Evolutionary conservation across 37 sponge, comb jelly and placozoan genomes (phyloP), one percentile per base, ranked within the genome.

Genomic region (Chondrilla cf. caribensis): DNA sequence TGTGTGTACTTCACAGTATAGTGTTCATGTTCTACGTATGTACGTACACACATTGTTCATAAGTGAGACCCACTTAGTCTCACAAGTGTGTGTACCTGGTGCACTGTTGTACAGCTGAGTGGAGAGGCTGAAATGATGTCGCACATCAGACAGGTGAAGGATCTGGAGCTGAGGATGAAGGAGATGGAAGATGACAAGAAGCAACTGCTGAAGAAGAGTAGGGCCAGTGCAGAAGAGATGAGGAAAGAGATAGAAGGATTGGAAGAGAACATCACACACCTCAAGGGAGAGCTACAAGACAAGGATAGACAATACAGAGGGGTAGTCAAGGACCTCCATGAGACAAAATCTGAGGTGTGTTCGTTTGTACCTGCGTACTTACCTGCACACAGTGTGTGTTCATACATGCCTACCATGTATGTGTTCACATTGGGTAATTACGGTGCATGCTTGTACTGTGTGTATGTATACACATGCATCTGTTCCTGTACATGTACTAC

Each of bases 331-430:
- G 76, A 73, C 2, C 76, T 73, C n/a, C 25, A 73, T 18, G 76
- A 73, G 25, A 43, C 76, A 18, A 73, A 39, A 39, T 41, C 41
- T n/a, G 76, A 73, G 76, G 76, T 73, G 22, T n/a, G 76, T n/a
- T n/a, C n/a, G n/a, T n/a, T n/a, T n/a, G n/a, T 62, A 62, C 29
- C 35, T 7, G 3, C 32, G 68, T 67, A n/a, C n/a, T n/a, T n/a
- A n/a, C n/a, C n/a, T n/a, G 29, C 35, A 17, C 35, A 26, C 1
- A 33, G 32, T 31, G 68, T 67, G 68, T 29, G 32, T 1, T 17
- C 17, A 33, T 67, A 33, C 1, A 18, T n/a, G 32, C 17, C 32
- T 2, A 1, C 35, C 3, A 33, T 67, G 33, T 29, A 33, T 60
- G 64, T 15, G 22, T 60, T 22, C 29, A 47, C 11, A 47, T 11